Evolutionary conservation across 2,888 invertebrate genomes (phyloP), one percentile per base, ranked within the genome.

Genomic region (Sisyra terminalis): DNA sequence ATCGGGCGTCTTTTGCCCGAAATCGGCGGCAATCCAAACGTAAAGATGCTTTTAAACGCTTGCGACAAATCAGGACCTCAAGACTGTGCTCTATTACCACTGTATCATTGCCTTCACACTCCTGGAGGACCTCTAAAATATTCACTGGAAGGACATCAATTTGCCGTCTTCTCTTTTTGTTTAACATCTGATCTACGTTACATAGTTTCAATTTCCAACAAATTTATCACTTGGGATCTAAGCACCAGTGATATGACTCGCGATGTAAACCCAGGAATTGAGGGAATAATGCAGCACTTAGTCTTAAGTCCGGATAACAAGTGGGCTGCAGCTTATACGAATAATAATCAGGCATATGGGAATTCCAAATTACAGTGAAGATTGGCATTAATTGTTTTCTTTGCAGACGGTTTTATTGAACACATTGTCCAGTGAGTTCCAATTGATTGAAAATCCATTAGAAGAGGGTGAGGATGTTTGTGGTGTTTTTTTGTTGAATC

Each of bases 41-140:
- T 97, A 9, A 78, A 88, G 51, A 83, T 82, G 62, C 67, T 98
- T 42, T 66, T 98, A 35, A 73, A 81, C 44, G 93, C 94, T 52
- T 97, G 96, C 57, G 93, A 96, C 58, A 71, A 73, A 14, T 81
- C 85, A 54, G 96, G 96, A 0, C 81, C 87, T 29, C 74, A 77
- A 39, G 81, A 94, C 55, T 94, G 93, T 53, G 85, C 94, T 0
- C 61, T 97, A 40, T 70, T 94, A 50, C 96, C 97, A 0, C 75
- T 88, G 0, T 93, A 93, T 61, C 96, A 97, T 59, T 96, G 94
- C 54, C 67, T 96, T 47, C 96, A 97, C 57, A 96, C 97, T 1
- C 97, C 97, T n/a, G 97, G 97, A 36, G 97, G 97, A 2, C 97
- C 97, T 0, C 65, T 97, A 4, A 96, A 97, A 82, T 97, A 93